A percentile compares a stretch with the other conserved stretches of the same genome.
Evolutionary conservation across 2,888 invertebrate genomes (phyloP).

Genomic region (Philhelius pedissequus): DNA sequence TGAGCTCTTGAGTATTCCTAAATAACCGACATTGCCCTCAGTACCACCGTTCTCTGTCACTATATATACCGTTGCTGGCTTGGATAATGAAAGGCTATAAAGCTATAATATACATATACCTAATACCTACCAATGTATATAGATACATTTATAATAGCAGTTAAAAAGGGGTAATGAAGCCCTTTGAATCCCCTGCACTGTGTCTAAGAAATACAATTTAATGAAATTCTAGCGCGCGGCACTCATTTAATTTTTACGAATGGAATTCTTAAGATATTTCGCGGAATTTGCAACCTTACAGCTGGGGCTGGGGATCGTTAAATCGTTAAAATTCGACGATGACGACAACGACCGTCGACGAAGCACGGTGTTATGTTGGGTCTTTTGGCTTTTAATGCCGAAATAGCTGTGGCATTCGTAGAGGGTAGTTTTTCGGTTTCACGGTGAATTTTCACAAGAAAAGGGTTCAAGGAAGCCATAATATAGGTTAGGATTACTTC

Average conservation of each 20-base stretch:
- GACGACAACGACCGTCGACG: too few relatives aligned
- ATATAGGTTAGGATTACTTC: conserved; percentile 61
- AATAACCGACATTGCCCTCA: conserved; percentile 23
- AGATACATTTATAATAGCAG: neutral
- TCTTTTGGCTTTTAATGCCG: conserved; percentile 25
- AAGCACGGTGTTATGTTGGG: neutral
- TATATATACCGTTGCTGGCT: neutral
- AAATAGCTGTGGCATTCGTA: conserved; percentile 17
- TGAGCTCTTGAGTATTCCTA: conserved; percentile 57
- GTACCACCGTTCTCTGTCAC: neutral
- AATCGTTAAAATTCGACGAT: conserved; percentile 62
- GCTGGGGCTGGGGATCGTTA: conserved; percentile 56
- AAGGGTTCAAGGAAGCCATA: conserved; percentile 54
- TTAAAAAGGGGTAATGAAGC: conserved; percentile 26
- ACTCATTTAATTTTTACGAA: conserved; percentile 63
- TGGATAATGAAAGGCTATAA: too few relatives aligned
- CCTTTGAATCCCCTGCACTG: conserved; percentile 52
- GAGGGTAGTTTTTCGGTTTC: conserved; percentile 60
- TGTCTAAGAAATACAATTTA: conserved; percentile 46
- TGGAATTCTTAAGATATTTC: conserved; percentile 65
- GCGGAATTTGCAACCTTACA: conserved; percentile 68
- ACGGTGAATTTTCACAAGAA: conserved; percentile 54
- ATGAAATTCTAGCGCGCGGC: conserved; percentile 62
- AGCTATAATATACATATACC: neutral
- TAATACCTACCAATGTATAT: too few relatives aligned